Conservation (phyloP, 1,140 invertebrate genomes). For the Archivesica marissinica region DNA sequence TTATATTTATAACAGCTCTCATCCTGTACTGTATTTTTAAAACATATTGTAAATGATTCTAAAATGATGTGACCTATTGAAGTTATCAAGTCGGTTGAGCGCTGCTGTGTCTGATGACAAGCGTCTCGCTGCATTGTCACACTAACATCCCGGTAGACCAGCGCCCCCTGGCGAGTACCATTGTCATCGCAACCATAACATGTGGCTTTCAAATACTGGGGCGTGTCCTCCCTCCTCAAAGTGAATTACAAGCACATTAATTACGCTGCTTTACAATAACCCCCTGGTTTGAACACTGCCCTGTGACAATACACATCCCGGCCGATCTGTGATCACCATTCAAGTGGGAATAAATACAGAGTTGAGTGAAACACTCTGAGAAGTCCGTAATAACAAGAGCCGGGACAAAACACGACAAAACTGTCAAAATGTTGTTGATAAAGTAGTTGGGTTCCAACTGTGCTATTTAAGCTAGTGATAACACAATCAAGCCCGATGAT, state of each 20-base stretch:
- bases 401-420: conserved; percentile 57
- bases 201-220: conserved; percentile 55
- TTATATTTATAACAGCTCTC: too few species aligned
- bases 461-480: conserved; percentile 25
- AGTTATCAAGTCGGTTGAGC: not conserved
- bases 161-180: not conserved
- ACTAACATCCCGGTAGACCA: conserved; percentile 48
- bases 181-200: conserved; percentile 52
- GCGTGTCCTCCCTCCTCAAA: conserved; percentile 55
- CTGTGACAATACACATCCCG: conserved; percentile 44
- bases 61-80: conserved; percentile 27
- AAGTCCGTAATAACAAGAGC: conserved; percentile 57
- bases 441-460: conserved; percentile 29
- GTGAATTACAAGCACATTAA: conserved; percentile 65
- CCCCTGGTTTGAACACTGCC: conserved; percentile 24
- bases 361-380: conserved; percentile 17
- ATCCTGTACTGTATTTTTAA: too few species aligned
- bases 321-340: conserved; percentile 43
- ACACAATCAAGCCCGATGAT: conserved; percentile 27
- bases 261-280: conserved; percentile 51
- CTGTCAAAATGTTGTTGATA: conserved; percentile 63
- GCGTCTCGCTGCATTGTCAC: conserved; percentile 23
- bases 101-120: not conserved
- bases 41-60: not conserved
- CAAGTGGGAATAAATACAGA: conserved; percentile 39